phyloP scores from a whole-genome alignment of 2,888 invertebrate genomes.

The Trisateles emortualis region DNA sequence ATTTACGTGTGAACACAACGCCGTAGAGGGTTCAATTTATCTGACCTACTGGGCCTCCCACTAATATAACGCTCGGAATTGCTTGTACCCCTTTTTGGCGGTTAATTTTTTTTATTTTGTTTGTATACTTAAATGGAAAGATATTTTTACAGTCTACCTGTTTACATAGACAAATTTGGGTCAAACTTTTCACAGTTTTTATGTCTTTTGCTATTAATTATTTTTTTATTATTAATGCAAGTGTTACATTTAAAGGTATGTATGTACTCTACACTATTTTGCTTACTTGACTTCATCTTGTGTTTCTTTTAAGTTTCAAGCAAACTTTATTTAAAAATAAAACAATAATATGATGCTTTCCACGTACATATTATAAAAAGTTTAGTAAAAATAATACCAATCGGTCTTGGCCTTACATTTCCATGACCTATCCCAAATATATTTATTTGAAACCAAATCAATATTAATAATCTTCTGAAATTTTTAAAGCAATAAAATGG shows the following conservation, averaged over 20 bases:
- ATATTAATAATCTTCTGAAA: slow-evolving; percentile 7
- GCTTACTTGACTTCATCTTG: no score
- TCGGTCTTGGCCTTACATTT: slow-evolving; percentile 11
- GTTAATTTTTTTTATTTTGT: slow-evolving; percentile 54
- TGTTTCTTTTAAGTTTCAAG: no score
- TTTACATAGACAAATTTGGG: not conserved
- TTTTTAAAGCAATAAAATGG: not conserved
- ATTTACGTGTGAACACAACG: slow-evolving; percentile 86
- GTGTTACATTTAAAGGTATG: no score
- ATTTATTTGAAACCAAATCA: slow-evolving; percentile 6
- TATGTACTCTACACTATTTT: no score
- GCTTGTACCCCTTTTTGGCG: slow-evolving; percentile 66
- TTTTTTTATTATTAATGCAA: no score
- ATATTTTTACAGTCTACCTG: slow-evolving; percentile 9
- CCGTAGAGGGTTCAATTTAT: slow-evolving; percentile 85
- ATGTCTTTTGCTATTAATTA: no score
- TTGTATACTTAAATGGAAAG: slow-evolving; percentile 19
- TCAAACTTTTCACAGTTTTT: not conserved
- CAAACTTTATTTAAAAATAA: no score
- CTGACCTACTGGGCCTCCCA: slow-evolving; percentile 86
- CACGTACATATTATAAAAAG: no score
- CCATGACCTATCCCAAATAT: slow-evolving; percentile 54
- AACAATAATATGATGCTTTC: no score
- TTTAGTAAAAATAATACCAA: not conserved
- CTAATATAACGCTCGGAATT: slow-evolving; percentile 81